Percentiles rank a stretch among this genome's conserved stretches.
These are phyloP conservation scores for Apodemus sylvaticus DNA, from an alignment of 2,113 vertebrate genomes.

Conservation along the genomic window DNA sequence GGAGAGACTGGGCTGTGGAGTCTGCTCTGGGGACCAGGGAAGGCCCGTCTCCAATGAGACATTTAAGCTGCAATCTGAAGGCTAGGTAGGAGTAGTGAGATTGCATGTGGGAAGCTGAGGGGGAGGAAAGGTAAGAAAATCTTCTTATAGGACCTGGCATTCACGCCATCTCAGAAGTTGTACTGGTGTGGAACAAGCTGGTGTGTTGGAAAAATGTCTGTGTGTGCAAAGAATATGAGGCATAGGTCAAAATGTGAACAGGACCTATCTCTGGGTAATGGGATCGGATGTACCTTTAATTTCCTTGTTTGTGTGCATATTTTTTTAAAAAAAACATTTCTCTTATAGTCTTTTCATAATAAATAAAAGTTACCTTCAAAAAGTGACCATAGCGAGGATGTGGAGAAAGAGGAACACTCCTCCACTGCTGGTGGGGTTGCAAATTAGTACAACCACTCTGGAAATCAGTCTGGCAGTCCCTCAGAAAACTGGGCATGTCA, in stretches of 20 bases:
- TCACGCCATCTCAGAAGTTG: neutral
- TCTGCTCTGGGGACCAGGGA: conserved; percentile 12
- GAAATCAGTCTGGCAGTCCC: too few species aligned
- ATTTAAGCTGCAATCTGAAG: conserved; percentile 45
- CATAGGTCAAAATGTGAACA: neutral
- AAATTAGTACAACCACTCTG: too few species aligned
- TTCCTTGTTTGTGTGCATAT: conserved; percentile 15
- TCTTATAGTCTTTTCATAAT: neutral
- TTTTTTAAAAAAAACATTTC: neutral
- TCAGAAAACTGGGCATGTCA: too few species aligned
- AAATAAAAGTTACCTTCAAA: neutral
- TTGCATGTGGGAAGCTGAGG: neutral
- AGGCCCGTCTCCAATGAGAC: conserved; percentile 35
- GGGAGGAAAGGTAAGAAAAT: conserved; percentile 50
- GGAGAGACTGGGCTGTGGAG: neutral
- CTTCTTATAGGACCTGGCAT: conserved; percentile 40
- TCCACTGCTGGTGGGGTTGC: too few species aligned
- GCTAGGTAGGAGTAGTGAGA: conserved; percentile 35
- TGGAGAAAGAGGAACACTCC: too few species aligned
- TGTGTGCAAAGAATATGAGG: neutral
- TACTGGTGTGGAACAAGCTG: neutral
- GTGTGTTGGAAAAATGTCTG: neutral
- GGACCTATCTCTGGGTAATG: neutral
- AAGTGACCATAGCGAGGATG: too few species aligned
- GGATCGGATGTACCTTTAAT: neutral